phyloP scores from a whole-genome alignment of 2,113 vertebrate species.

The Rostratula benghalensis region DNA sequence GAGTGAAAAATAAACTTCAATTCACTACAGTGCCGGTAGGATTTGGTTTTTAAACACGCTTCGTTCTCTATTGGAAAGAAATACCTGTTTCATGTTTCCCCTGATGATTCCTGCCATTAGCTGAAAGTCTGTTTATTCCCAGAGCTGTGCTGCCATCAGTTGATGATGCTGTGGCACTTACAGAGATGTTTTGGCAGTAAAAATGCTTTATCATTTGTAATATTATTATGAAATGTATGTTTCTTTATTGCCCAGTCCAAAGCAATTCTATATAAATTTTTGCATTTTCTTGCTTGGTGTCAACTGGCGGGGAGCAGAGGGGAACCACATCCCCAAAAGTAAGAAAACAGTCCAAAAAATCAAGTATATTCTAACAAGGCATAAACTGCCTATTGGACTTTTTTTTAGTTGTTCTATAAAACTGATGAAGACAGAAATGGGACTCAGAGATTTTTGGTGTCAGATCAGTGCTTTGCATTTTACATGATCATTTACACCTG shows the following conservation, averaged over 20 bases:
- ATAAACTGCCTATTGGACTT: neutral
- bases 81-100: slow-evolving; percentile 13
- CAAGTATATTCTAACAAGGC: neutral
- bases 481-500: slow-evolving; percentile 36
- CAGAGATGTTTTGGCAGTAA: slow-evolving; percentile 31
- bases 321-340: neutral
- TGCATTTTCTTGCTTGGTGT: neutral
- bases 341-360: neutral
- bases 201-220: neutral
- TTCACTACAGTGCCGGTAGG: neutral
- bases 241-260: neutral
- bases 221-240: neutral
- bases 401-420: neutral
- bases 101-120: slow-evolving; percentile 22
- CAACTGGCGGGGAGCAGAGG: neutral
- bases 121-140: slow-evolving; percentile 37
- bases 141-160: slow-evolving; percentile 69
- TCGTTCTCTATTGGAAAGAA: neutral
- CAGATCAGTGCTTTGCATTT: slow-evolving; percentile 30
- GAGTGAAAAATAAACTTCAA: neutral
- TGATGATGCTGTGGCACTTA: slow-evolving; percentile 54
- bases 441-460: neutral
- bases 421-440: neutral
- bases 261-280: neutral
- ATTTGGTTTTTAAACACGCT: neutral